Conservation (phyloP, 2,113 vertebrate genomes). For the Dasyprocta punctata region DNA sequence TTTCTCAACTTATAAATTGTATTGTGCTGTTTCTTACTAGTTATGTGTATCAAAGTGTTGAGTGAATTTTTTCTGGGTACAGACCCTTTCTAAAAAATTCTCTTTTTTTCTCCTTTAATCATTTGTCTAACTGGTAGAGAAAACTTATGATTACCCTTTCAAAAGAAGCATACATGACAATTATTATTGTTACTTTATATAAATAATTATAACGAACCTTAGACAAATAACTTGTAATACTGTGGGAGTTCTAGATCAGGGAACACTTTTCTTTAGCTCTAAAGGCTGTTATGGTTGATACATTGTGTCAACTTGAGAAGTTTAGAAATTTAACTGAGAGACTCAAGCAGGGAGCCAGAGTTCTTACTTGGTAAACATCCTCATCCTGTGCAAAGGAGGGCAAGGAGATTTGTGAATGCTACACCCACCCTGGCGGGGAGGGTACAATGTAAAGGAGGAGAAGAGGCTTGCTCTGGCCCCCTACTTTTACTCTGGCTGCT, state of each 20-base stretch:
- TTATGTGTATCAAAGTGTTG: background rate
- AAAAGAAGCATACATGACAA: background rate
- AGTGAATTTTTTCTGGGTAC: background rate
- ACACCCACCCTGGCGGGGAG: too few species aligned
- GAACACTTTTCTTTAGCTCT: background rate
- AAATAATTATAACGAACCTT: conserved; percentile 31
- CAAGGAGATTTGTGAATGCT: too few species aligned
- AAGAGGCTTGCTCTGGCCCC: too few species aligned
- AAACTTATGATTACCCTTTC: conserved; percentile 17
- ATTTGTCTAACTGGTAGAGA: background rate
- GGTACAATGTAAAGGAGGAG: too few species aligned
- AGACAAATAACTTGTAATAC: conserved; percentile 19
- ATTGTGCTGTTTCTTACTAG: background rate
- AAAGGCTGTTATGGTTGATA: too few species aligned
- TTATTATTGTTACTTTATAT: background rate
- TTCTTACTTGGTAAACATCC: too few species aligned
- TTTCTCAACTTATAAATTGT: background rate
- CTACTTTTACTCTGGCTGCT: too few species aligned
- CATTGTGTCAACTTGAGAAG: too few species aligned
- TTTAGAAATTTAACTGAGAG: too few species aligned
- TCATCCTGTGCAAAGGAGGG: too few species aligned
- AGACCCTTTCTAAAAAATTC: background rate
- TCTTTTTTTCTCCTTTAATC: background rate
- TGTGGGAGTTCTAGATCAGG: background rate
- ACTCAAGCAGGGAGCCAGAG: too few species aligned